phyloP scores from a whole-genome alignment of 2,113 vertebrate genomes.

The Sorex fumeus region DNA sequence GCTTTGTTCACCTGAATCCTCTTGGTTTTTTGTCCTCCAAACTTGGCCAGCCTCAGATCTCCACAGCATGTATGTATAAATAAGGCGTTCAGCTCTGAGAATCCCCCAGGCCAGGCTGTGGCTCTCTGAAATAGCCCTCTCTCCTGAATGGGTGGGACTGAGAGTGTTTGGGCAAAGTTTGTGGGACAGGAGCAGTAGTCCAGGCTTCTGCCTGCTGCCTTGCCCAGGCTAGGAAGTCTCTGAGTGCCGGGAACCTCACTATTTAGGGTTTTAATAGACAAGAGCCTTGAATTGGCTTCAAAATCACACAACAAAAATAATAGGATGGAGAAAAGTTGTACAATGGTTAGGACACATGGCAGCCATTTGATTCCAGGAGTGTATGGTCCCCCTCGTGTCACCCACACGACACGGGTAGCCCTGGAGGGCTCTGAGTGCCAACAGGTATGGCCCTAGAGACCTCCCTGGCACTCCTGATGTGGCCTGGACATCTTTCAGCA shows the following conservation, averaged over 20 bases:
- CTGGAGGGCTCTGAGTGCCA: too few relatives aligned
- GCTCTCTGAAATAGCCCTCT: neutral
- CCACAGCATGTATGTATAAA: neutral
- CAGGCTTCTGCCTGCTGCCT: neutral
- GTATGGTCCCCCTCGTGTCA: too few relatives aligned
- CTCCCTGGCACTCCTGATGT: too few relatives aligned
- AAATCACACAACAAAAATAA: slow-evolving; percentile 15
- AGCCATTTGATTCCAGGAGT: too few relatives aligned
- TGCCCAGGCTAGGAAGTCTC: neutral
- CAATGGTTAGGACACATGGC: too few relatives aligned
- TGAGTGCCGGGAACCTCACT: neutral
- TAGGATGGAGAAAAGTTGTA: neutral
- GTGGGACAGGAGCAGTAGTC: neutral
- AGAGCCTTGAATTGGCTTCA: neutral
- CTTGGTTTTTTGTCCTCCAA: neutral
- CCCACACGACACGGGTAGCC: too few relatives aligned
- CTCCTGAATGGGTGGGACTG: neutral
- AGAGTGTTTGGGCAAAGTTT: neutral
- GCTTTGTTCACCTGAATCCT: neutral
- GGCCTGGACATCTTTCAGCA: too few relatives aligned
- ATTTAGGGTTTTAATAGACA: neutral
- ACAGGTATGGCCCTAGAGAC: too few relatives aligned
- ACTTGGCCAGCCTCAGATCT: neutral
- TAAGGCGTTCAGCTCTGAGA: neutral
- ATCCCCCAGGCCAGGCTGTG: too few relatives aligned